Conservation (phyloP, 2,113 vertebrate species). For the Meleagris gallopavo region DNA sequence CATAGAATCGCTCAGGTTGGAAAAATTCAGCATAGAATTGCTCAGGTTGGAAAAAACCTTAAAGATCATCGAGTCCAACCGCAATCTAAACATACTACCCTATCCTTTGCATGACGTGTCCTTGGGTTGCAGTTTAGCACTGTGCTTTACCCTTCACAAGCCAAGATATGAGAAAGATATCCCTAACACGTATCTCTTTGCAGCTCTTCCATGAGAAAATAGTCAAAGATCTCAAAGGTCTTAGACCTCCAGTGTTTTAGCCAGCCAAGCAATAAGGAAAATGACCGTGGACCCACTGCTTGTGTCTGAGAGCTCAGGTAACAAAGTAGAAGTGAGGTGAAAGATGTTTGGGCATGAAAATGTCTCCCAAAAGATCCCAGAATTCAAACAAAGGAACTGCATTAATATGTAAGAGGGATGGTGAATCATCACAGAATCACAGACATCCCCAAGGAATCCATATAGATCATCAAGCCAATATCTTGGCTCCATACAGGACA, state of each 20-base stretch:
- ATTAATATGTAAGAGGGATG: rapidly evolving
- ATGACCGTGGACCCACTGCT: background rate
- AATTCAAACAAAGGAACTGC: background rate
- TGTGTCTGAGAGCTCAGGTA: background rate
- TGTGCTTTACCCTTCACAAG: background rate
- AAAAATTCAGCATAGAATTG: no score
- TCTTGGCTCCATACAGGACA: no score
- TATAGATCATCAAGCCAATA: no score
- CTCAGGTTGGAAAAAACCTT: no score
- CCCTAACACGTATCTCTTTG: background rate
- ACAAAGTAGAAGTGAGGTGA: background rate
- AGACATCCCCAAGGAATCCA: no score
- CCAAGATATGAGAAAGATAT: background rate
- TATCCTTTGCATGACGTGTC: background rate
- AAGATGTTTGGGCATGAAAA: background rate
- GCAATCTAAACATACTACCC: no score
- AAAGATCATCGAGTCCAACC: no score
- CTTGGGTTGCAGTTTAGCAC: background rate
- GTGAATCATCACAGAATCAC: no score
- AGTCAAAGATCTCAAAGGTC: background rate
- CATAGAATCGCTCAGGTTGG: no score
- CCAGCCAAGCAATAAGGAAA: background rate
- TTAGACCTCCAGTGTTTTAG: background rate
- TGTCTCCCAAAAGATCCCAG: background rate
- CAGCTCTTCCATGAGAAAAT: background rate